These are phyloP conservation scores for Ranitomeya imitator DNA, from an alignment of 2,113 vertebrate genomes.

Conservation along the genomic window DNA sequence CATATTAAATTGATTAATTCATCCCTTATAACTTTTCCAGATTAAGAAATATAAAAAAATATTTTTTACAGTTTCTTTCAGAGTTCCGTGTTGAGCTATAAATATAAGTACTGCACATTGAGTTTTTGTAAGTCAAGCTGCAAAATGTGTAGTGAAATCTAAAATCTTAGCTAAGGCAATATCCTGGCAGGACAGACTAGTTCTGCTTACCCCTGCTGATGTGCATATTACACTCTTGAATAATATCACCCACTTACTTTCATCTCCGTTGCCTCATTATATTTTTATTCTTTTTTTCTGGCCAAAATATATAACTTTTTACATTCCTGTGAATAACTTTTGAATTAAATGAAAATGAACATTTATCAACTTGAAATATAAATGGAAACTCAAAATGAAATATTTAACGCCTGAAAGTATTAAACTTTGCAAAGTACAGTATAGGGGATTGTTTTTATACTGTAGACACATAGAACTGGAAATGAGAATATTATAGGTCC, in stretches of 20 bases:
- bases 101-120: not conserved
- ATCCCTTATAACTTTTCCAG: not conserved
- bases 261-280: slow-evolving; percentile 44
- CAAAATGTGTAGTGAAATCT: not conserved
- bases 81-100: not conserved
- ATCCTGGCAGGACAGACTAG: not conserved
- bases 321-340: slow-evolving; percentile 33
- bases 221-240: slow-evolving; percentile 43
- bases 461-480: not conserved
- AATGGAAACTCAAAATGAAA: slow-evolving; percentile 36
- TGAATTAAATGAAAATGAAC: slow-evolving; percentile 37
- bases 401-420: not conserved
- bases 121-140: not conserved
- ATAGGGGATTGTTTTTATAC: not conserved
- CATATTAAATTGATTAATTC: too few species aligned
- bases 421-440: not conserved
- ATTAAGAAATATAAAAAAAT: not conserved
- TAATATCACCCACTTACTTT: slow-evolving; percentile 34
- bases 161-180: slow-evolving; percentile 12
- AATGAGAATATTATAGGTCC: slow-evolving; percentile 10
- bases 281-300: slow-evolving; percentile 45
- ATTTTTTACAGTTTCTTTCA: not conserved
- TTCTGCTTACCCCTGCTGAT: slow-evolving; percentile 39
- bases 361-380: slow-evolving; percentile 54
- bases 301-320: slow-evolving; percentile 45